Conservation (phyloP, 2,113 vertebrate species). For the Psammodynastes pulverulentus region DNA sequence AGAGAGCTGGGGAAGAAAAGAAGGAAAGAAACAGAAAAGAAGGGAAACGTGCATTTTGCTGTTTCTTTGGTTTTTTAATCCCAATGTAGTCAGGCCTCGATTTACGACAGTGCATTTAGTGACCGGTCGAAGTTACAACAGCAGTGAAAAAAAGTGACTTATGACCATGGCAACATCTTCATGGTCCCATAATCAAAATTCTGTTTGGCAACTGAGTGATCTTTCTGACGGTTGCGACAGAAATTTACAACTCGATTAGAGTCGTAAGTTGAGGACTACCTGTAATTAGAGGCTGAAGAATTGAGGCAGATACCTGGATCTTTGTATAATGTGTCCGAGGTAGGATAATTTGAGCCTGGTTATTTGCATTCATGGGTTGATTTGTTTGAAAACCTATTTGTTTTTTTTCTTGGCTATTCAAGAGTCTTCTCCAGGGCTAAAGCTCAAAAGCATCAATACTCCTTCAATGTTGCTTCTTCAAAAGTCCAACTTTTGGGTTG, state of each 20-base stretch:
- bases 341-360: not conserved
- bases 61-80: not conserved
- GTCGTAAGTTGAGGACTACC: not conserved
- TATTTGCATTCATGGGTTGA: not conserved
- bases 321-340: not conserved
- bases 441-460: not conserved
- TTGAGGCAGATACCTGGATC: not conserved
- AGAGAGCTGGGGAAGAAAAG: conserved; percentile 19
- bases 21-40: not conserved
- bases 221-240: not conserved
- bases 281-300: not conserved
- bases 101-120: not conserved
- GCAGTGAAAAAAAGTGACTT: not conserved
- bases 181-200: not conserved
- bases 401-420: not conserved
- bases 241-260: not conserved
- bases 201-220: not conserved
- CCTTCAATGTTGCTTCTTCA: not conserved
- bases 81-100: not conserved
- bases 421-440: not conserved
- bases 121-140: not conserved
- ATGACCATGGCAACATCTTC: not conserved
- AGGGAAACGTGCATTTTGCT: not conserved
- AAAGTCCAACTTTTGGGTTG: not conserved
- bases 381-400: not conserved